Percentiles rank a stretch among this genome's conserved stretches.
Conservation (phyloP, 1,140 invertebrate genomes). For the Polypedilum pembai region DNA sequence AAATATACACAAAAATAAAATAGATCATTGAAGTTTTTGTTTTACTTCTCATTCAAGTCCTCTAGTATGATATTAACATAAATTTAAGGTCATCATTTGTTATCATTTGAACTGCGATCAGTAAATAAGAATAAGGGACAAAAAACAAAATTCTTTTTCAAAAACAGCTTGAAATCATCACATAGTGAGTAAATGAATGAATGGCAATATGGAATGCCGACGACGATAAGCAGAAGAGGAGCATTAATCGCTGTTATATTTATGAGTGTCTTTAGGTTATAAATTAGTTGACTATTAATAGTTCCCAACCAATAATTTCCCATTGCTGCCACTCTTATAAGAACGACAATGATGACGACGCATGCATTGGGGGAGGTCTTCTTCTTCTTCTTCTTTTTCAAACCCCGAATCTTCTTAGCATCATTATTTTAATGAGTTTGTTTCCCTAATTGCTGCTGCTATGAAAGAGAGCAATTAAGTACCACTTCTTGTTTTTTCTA, state of each 20-base stretch:
- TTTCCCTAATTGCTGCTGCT: neutral
- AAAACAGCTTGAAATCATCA: neutral
- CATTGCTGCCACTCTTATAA: too few relatives aligned
- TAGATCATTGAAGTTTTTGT: too few relatives aligned
- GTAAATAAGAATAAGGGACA: neutral
- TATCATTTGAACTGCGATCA: neutral
- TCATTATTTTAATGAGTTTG: conserved; percentile 11
- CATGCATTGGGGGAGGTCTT: too few relatives aligned
- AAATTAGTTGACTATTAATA: neutral
- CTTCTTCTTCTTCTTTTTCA: too few relatives aligned
- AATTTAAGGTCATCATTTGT: conserved; percentile 7
- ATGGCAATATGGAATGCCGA: neutral
- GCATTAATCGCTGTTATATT: conserved; percentile 3
- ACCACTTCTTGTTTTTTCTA: too few relatives aligned
- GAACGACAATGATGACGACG: too few relatives aligned
- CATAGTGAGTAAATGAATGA: neutral
- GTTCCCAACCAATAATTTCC: neutral
- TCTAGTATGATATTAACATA: neutral
- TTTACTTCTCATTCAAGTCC: too few relatives aligned
- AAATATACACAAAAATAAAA: too few relatives aligned
- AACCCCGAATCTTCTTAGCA: neutral
- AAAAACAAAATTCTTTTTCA: neutral
- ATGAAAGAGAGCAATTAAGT: neutral
- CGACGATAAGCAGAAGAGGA: neutral
- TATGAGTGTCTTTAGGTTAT: neutral